Conservation (phyloP, 92 coral and sea anemone genomes). For the Isaurus tuberculatus region DNA sequence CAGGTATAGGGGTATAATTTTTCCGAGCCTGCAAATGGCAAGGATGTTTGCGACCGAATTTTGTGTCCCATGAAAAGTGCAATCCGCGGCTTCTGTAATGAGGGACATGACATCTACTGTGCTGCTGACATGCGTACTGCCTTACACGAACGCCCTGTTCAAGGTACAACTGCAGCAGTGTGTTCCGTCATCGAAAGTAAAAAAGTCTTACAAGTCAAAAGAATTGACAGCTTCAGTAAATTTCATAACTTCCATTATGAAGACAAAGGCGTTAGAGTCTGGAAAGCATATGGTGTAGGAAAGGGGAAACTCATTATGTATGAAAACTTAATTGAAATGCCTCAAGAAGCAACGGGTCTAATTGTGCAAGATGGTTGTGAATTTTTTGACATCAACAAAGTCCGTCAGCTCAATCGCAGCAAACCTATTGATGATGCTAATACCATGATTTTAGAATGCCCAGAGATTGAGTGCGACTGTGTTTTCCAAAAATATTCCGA, state of each 20-base stretch:
- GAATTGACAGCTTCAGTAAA: constrained; percentile 60
- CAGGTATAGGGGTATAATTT: constrained; percentile 37
- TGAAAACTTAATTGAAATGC: constrained; percentile 3
- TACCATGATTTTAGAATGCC: not conserved
- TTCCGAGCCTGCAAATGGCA: constrained; percentile 63
- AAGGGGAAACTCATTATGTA: constrained; percentile 40
- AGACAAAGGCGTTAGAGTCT: constrained; percentile 58
- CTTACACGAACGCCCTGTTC: constrained; percentile 58
- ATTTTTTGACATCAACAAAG: not conserved
- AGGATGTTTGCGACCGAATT: constrained; percentile 60
- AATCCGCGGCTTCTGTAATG: constrained; percentile 49
- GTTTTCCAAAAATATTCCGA: constrained; percentile 1
- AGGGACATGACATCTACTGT: constrained; percentile 62
- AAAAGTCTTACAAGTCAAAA: constrained; percentile 50
- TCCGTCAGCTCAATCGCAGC: not conserved
- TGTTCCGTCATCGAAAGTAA: constrained; percentile 52
- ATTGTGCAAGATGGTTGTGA: not conserved
- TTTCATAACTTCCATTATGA: constrained; percentile 60
- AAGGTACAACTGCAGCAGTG: constrained; percentile 69
- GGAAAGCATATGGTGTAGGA: constrained; percentile 68
- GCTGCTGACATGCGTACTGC: constrained; percentile 65
- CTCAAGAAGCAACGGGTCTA: not conserved
- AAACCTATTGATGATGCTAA: not conserved
- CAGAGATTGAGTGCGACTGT: not conserved
- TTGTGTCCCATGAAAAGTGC: constrained; percentile 64